These are phyloP conservation scores for Azorinus chamasolen DNA, from an alignment of 2,888 invertebrate genomes.

Conservation along the genomic window DNA sequence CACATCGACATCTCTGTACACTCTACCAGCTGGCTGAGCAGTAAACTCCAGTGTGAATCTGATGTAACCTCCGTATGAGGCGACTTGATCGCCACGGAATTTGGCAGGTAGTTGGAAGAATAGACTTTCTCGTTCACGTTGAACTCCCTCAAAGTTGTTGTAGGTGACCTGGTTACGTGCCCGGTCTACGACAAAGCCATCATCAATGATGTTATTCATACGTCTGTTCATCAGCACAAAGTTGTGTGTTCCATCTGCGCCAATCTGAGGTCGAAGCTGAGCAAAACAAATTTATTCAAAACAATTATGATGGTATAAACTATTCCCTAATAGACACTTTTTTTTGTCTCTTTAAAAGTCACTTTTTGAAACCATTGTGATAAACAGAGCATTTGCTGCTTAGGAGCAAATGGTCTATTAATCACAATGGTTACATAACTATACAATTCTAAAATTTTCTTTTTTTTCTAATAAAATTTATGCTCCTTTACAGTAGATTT, in stretches of 20 bases:
- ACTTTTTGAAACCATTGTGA: too few species aligned
- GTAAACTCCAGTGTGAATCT: conserved; percentile 91
- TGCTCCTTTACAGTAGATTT: too few species aligned
- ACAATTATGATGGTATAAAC: too few species aligned
- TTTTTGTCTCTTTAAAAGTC: too few species aligned
- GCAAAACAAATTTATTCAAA: too few species aligned
- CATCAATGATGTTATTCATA: conserved; percentile 81
- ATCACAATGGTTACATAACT: too few species aligned
- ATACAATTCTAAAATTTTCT: too few species aligned
- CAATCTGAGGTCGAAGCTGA: conserved; percentile 81
- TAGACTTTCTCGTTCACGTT: conserved; percentile 81
- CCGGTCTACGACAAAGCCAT: conserved; percentile 85
- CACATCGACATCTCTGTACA: conserved; percentile 92
- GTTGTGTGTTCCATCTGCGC: conserved; percentile 82
- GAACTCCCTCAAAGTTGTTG: conserved; percentile 80
- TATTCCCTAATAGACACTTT: too few species aligned
- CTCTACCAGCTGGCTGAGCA: conserved; percentile 87
- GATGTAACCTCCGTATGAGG: conserved; percentile 95
- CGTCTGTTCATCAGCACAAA: conserved; percentile 85
- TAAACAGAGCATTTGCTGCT: too few species aligned
- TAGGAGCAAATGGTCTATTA: too few species aligned
- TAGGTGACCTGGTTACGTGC: conserved; percentile 86
- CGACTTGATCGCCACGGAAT: conserved; percentile 88
- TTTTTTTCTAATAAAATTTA: too few species aligned
- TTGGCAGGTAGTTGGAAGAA: conserved; percentile 82